phyloP scores from a whole-genome alignment of 35 echinoderm and acorn worm species.

The Stichopus chloronotus region DNA sequence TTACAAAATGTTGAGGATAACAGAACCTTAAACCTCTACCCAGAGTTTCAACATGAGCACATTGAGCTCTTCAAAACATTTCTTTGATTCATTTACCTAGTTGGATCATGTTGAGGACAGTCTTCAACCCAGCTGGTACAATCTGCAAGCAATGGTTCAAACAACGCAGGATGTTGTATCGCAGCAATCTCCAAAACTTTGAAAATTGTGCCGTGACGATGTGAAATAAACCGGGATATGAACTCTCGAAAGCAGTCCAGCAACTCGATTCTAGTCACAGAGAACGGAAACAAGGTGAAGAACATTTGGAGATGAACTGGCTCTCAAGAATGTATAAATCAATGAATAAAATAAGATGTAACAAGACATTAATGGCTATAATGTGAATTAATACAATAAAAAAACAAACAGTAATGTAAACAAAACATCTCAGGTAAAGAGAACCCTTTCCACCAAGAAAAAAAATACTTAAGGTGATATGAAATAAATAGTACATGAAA shows the following conservation, averaged over 20 bases:
- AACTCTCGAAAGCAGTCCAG: slow-evolving; percentile 13
- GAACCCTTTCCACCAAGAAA: neutral
- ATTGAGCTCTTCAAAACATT: slow-evolving; percentile 61
- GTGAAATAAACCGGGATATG: neutral
- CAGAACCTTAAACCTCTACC: neutral
- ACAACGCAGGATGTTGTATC: slow-evolving; percentile 59
- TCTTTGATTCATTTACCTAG: slow-evolving; percentile 59
- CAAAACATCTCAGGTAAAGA: neutral
- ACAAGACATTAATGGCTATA: neutral
- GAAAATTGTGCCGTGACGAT: slow-evolving; percentile 68
- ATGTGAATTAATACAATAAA: neutral
- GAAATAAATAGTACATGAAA: too few species aligned
- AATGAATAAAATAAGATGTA: neutral
- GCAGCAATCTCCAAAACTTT: slow-evolving; percentile 72
- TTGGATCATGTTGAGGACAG: slow-evolving; percentile 52
- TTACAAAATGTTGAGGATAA: neutral
- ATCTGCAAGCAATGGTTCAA: slow-evolving; percentile 68
- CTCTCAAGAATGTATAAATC: neutral
- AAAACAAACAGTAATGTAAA: neutral
- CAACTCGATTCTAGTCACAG: slow-evolving; percentile 9
- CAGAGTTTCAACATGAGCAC: neutral
- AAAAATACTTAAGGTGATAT: too few species aligned
- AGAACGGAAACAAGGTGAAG: neutral
- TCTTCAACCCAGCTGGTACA: slow-evolving; percentile 60
- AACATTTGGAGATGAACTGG: neutral